These are phyloP conservation scores for Synergus laeviventris DNA, from an alignment of 2,888 invertebrate species.

Conservation along the genomic window DNA sequence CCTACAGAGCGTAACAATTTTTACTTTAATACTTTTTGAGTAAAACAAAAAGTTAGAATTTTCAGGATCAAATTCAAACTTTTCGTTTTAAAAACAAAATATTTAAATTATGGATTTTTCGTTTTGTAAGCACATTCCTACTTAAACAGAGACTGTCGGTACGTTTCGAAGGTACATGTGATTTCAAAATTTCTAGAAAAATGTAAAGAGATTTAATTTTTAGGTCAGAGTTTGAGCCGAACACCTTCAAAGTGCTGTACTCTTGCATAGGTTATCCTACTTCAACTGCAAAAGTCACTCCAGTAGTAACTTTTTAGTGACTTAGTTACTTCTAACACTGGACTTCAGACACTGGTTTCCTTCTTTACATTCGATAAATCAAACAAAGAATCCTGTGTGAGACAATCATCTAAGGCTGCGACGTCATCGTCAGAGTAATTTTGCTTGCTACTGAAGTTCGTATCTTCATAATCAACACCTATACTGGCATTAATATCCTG, in stretches of 20 bases:
- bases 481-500: constrained; percentile 43
- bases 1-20: too few relatives aligned
- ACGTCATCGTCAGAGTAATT: constrained; percentile 54
- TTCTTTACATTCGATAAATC: constrained; percentile 64
- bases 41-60: too few relatives aligned
- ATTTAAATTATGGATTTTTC: too few relatives aligned
- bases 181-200: too few relatives aligned
- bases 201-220: too few relatives aligned
- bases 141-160: too few relatives aligned
- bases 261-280: neutral
- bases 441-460: constrained; percentile 51
- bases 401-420: constrained; percentile 49
- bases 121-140: too few relatives aligned
- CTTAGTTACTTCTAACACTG: neutral
- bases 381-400: constrained; percentile 53
- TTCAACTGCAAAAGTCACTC: neutral
- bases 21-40: too few relatives aligned
- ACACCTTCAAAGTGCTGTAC: too few relatives aligned
- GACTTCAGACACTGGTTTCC: constrained; percentile 71
- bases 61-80: too few relatives aligned
- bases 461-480: constrained; percentile 35
- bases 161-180: too few relatives aligned
- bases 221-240: too few relatives aligned
- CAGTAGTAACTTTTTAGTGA: constrained; percentile 18
- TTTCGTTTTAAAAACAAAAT: neutral